These are phyloP conservation scores for Drosophila prolongata DNA, from an alignment of 2,888 invertebrate species.

Conservation along the genomic window DNA sequence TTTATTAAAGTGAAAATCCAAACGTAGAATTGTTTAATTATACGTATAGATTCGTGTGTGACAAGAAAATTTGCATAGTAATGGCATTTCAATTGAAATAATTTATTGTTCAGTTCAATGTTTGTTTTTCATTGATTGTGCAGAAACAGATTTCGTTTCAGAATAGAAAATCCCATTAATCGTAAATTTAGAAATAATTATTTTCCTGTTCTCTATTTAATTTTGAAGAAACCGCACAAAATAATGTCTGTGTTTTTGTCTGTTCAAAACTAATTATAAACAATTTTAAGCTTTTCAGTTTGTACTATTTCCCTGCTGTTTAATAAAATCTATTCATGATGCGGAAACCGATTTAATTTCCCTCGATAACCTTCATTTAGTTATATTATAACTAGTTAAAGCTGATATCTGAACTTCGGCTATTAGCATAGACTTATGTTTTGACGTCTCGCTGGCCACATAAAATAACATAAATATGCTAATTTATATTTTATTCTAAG, in stretches of 20 bases:
- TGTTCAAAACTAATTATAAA: too few species aligned
- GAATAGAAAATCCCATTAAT: too few species aligned
- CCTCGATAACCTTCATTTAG: constrained; percentile 15
- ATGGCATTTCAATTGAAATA: constrained; percentile 30
- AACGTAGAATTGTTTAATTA: constrained; percentile 33
- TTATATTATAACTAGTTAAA: constrained; percentile 32
- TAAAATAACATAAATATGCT: constrained; percentile 43
- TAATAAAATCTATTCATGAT: constrained; percentile 2
- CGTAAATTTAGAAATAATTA: too few species aligned
- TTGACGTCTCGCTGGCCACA: background rate
- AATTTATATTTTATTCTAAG: constrained; percentile 35
- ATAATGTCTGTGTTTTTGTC: too few species aligned
- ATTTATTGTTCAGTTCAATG: constrained; percentile 28
- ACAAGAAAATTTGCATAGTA: constrained; percentile 30
- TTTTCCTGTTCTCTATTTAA: too few species aligned
- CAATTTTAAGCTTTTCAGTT: too few species aligned
- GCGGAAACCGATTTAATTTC: constrained; percentile 18
- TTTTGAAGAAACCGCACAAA: too few species aligned
- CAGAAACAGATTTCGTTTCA: too few species aligned
- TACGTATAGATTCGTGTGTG: constrained; percentile 3
- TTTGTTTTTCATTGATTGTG: constrained; percentile 39
- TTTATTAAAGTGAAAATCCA: constrained; percentile 29
- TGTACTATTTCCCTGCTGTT: background rate
- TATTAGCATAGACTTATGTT: constrained; percentile 40
- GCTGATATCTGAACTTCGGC: constrained; percentile 15